Conservation (phyloP, 53 echinoderm and acorn worm species). For the Holothuria leucospilota region DNA sequence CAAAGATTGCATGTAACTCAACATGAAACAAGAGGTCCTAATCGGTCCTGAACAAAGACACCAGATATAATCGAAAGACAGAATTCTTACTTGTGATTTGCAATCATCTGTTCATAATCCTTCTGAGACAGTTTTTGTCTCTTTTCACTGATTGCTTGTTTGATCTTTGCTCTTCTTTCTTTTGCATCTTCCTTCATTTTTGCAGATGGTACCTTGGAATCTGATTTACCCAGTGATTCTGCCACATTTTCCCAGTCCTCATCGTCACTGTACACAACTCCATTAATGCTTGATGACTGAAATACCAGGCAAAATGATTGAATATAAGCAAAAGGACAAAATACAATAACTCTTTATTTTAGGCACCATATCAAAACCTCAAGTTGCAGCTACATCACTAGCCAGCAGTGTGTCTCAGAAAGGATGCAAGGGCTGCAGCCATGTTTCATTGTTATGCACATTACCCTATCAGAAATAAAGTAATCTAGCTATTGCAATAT, state of each 20-base stretch:
- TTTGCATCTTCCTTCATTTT: conserved; percentile 46
- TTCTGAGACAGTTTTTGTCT: conserved; percentile 74
- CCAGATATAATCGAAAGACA: too few relatives aligned
- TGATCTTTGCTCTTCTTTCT: conserved; percentile 74
- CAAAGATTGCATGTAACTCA: too few relatives aligned
- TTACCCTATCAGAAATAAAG: too few relatives aligned
- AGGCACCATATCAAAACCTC: too few relatives aligned
- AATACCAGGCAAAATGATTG: not conserved
- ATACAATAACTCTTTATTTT: not conserved
- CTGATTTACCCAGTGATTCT: conserved; percentile 50
- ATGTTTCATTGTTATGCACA: too few relatives aligned
- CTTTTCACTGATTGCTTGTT: conserved; percentile 79
- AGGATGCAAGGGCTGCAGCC: too few relatives aligned
- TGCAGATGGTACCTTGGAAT: not conserved
- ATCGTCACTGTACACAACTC: conserved; percentile 68
- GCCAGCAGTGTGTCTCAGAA: too few relatives aligned
- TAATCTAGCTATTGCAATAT: too few relatives aligned
- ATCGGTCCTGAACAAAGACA: too few relatives aligned
- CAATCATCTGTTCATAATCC: conserved; percentile 99
- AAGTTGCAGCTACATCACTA: too few relatives aligned
- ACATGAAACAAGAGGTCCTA: too few relatives aligned
- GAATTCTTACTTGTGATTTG: conserved; percentile 85
- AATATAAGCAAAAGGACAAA: not conserved
- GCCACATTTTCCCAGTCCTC: conserved; percentile 92
- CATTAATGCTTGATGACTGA: conserved; percentile 14